A percentile compares a stretch with the other conserved stretches of the same genome.
These are phyloP conservation scores for Danaus melanippus DNA, from an alignment of 1,140 invertebrate species.

Conservation along the genomic window DNA sequence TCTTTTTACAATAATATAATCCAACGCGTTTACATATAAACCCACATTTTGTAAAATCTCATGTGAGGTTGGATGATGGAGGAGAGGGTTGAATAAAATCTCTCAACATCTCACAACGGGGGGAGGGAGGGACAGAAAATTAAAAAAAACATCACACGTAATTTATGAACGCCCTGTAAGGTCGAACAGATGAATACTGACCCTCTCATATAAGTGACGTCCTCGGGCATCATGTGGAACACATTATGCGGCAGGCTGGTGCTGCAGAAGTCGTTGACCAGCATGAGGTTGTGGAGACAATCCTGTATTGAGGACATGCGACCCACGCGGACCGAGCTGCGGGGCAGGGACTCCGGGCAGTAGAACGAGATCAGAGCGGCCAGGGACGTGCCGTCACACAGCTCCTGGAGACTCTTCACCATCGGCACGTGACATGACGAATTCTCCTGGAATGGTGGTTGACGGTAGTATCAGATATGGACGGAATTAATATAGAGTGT, in stretches of 20 bases:
- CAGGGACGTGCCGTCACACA: constrained; percentile 93
- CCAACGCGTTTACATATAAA: too few relatives aligned
- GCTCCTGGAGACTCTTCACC: constrained; percentile 73
- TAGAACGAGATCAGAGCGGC: constrained; percentile 94
- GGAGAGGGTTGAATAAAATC: too few relatives aligned
- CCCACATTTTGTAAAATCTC: too few relatives aligned
- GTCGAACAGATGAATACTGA: constrained; percentile 55
- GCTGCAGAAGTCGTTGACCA: constrained; percentile 91
- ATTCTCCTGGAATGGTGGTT: constrained; percentile 42
- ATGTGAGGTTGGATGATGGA: too few relatives aligned
- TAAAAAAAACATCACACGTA: not conserved
- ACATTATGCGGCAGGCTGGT: constrained; percentile 88
- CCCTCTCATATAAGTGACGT: constrained; percentile 96
- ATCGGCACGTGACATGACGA: constrained; percentile 40
- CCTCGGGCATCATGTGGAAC: constrained; percentile 96
- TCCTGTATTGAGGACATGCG: constrained; percentile 80
- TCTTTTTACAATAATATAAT: too few relatives aligned
- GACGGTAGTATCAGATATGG: too few relatives aligned
- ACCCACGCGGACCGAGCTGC: constrained; percentile 80
- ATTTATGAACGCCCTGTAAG: too few relatives aligned
- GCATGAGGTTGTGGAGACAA: constrained; percentile 93
- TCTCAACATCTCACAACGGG: too few relatives aligned
- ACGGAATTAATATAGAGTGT: too few relatives aligned
- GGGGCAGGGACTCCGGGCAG: constrained; percentile 89
- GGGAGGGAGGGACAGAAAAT: too few relatives aligned